Evolutionary conservation across 2,113 vertebrate species (phyloP).

Genomic region (Aegypius monachus): DNA sequence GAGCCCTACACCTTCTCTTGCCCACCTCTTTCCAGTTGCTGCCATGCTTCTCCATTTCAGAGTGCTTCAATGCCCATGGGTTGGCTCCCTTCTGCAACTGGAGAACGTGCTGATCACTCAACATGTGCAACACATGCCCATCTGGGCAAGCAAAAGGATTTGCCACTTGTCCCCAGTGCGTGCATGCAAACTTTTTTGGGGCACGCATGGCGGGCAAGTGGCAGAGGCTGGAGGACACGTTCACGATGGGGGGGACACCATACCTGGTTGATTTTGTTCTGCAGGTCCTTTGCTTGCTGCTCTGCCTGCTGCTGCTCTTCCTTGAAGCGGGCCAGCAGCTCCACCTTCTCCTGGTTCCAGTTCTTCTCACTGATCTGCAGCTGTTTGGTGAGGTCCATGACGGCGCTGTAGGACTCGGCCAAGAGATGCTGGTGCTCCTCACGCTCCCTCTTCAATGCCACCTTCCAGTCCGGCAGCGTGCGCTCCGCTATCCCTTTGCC

Average conservation of each 20-base stretch:
- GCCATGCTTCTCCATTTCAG: slow-evolving; percentile 73
- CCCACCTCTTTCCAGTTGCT: slow-evolving; percentile 81
- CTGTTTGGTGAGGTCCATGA: slow-evolving; percentile 97
- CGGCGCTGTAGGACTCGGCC: slow-evolving; percentile 91
- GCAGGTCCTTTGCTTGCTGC: slow-evolving; percentile 85
- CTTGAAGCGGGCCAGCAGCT: slow-evolving; percentile 89
- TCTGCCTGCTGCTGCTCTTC: slow-evolving; percentile 90
- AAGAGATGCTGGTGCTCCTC: slow-evolving; percentile 96
- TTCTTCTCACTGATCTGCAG: slow-evolving; percentile 93
- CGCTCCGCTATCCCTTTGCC: slow-evolving; percentile 79
- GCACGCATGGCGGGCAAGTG: rapidly evolving
- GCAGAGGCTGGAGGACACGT: not conserved
- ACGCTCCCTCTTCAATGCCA: slow-evolving; percentile 85
- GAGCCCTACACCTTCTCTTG: not conserved
- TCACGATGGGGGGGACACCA: not conserved
- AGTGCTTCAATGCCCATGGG: slow-evolving; percentile 74
- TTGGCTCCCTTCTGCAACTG: slow-evolving; percentile 77
- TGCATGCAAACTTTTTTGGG: not conserved
- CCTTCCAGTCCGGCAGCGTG: slow-evolving; percentile 85
- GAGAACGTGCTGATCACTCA: not conserved
- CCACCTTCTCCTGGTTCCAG: slow-evolving; percentile 94
- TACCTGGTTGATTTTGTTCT: slow-evolving; percentile 84
- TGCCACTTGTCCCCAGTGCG: rapidly evolving
- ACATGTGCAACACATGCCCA: rapidly evolving
- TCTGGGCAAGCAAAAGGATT: not conserved